A percentile compares a stretch with the other conserved stretches of the same genome.
phyloP scores from a whole-genome alignment of 2,888 invertebrate genomes.

The Torymus tubicola region DNA sequence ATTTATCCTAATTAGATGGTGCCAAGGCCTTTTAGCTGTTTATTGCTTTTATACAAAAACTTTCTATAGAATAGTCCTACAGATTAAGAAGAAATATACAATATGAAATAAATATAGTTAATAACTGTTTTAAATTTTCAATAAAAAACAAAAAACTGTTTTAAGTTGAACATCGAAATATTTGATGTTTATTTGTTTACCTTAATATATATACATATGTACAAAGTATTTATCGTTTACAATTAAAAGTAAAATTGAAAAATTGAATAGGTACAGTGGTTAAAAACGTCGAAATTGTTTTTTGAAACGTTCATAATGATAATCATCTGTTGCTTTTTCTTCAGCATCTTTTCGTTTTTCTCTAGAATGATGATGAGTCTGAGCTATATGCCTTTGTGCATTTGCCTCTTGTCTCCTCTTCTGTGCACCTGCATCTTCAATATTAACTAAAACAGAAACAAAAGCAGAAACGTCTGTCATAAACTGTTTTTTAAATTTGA shows the following conservation, averaged over 20 bases:
- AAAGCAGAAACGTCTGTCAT: no score
- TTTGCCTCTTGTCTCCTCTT: conserved; percentile 81
- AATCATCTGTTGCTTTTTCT: conserved; percentile 97
- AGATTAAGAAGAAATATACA: no score
- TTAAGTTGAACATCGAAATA: not conserved
- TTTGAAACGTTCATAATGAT: conserved; percentile 97
- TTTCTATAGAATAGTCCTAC: no score
- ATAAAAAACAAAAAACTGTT: no score
- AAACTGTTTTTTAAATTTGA: no score
- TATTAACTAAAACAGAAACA: conserved; percentile 83
- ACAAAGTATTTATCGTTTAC: no score
- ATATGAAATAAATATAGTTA: no score
- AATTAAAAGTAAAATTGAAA: no score
- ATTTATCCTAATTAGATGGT: conserved; percentile 5
- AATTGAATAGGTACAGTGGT: conserved; percentile 57
- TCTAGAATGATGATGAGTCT: conserved; percentile 73
- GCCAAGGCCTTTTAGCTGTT: not conserved
- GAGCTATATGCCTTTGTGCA: conserved; percentile 73
- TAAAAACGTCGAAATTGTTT: conserved; percentile 94
- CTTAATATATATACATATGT: not conserved
- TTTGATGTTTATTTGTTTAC: not conserved
- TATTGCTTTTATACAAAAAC: no score
- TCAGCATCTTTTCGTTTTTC: conserved; percentile 83
- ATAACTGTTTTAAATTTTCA: not conserved
- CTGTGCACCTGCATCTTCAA: conserved; percentile 83